A percentile compares a stretch with the other conserved stretches of the same genome.
phyloP scores from a whole-genome alignment of 2,113 vertebrate species.

The Eonycteris spelaea region DNA sequence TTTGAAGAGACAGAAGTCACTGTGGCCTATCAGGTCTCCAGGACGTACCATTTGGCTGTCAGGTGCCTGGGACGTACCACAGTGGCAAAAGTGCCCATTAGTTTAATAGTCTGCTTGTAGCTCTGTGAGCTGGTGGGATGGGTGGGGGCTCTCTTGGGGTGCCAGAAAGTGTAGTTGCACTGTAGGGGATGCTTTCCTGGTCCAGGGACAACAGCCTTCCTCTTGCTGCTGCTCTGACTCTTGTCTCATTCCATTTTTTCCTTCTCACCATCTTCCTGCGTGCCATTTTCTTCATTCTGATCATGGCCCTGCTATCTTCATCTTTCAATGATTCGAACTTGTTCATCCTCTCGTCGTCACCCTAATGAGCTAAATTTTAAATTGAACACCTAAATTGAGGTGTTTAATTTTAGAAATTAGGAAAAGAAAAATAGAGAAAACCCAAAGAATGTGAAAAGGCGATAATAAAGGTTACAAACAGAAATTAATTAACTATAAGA shows the following conservation, averaged over 20 bases:
- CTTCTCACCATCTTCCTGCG: too few species aligned
- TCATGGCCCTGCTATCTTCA: too few species aligned
- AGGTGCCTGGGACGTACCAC: slow-evolving; percentile 85
- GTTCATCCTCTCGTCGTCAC: too few species aligned
- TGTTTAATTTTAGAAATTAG: not conserved
- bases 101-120: slow-evolving; percentile 90
- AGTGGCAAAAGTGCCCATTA: slow-evolving; percentile 88
- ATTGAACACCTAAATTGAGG: not conserved
- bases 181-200: slow-evolving; percentile 88
- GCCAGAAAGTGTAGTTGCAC: slow-evolving; percentile 91
- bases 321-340: too few species aligned
- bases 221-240: too few species aligned
- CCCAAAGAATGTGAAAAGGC: not conserved
- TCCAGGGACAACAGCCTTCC: slow-evolving; percentile 86
- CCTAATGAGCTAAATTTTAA: not conserved
- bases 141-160: slow-evolving; percentile 85
- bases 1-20: slow-evolving; percentile 91
- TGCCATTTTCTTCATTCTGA: too few species aligned
- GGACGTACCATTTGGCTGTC: too few species aligned
- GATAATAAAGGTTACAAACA: not conserved
- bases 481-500: not conserved
- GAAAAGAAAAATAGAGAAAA: not conserved
- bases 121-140: slow-evolving; percentile 89
- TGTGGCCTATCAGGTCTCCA: slow-evolving; percentile 87
- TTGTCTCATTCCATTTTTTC: too few species aligned